Evolutionary conservation across 2,113 vertebrate genomes (phyloP).

Genomic region (Lophotis ruficrista): DNA sequence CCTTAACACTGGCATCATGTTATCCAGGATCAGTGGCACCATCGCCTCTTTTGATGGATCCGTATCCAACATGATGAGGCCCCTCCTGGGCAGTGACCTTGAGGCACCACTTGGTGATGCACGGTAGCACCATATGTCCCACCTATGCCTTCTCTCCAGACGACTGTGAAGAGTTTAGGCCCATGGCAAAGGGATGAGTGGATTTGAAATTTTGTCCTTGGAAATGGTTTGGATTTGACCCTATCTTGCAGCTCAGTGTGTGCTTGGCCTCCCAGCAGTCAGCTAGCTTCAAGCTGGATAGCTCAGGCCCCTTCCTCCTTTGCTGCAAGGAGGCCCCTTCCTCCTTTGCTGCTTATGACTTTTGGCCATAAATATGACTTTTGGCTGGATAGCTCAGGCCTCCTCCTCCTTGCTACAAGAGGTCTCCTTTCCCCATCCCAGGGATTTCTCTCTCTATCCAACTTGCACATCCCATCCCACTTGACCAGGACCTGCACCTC

Average conservation of each 20-base stretch:
- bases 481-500: neutral
- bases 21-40: neutral
- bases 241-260: neutral
- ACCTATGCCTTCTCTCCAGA: neutral
- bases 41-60: neutral
- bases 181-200: neutral
- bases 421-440: neutral
- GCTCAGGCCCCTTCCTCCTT: neutral
- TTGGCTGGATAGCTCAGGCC: too few relatives aligned
- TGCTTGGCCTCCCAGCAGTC: neutral
- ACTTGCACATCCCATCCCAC: neutral
- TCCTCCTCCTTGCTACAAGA: neutral
- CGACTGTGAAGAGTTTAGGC: neutral
- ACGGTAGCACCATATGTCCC: neutral
- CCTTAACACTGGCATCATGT: neutral
- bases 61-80: rapidly evolving
- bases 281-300: neutral
- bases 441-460: neutral
- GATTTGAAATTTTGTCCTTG: neutral
- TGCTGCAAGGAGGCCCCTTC: neutral
- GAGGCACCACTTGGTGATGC: neutral
- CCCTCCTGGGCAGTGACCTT: neutral
- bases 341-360: neutral
- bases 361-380: too few relatives aligned
- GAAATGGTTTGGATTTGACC: neutral